Percentiles rank a stretch among this genome's conserved stretches.
Conservation (phyloP, 2,888 invertebrate genomes). For the Bombylius discolor region DNA sequence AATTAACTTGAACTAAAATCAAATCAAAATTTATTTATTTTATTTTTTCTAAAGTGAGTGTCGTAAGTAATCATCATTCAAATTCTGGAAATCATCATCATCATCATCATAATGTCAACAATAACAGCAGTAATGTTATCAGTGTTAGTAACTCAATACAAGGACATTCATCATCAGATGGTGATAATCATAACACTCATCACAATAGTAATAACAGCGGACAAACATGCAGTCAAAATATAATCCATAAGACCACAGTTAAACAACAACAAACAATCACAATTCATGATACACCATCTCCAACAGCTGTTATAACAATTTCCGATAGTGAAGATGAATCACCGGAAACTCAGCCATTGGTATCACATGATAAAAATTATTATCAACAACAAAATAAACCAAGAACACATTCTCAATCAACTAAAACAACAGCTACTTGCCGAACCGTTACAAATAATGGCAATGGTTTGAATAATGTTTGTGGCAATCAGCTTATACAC, state of each 20-base stretch:
- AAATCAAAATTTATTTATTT: constrained; percentile 12
- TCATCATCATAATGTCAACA: constrained; percentile 24
- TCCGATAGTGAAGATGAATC: constrained; percentile 89
- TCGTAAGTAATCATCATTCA: constrained; percentile 8
- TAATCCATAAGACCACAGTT: constrained; percentile 22
- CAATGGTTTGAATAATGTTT: constrained; percentile 12
- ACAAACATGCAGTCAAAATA: constrained; percentile 11
- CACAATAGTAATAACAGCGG: constrained; percentile 25
- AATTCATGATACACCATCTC: constrained; percentile 89
- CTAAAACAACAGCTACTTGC: neutral
- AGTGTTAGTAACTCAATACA: constrained; percentile 14
- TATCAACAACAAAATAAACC: constrained; percentile 39
- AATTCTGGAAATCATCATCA: constrained; percentile 6
- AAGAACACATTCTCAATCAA: neutral
- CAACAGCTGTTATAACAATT: constrained; percentile 89
- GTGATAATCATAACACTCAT: constrained; percentile 19
- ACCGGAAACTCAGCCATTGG: constrained; percentile 28
- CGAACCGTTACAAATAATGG: constrained; percentile 10
- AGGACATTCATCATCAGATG: constrained; percentile 14
- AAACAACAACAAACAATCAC: constrained; percentile 77
- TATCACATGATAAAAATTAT: constrained; percentile 16
- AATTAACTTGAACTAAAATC: constrained; percentile 15
- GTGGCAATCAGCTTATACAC: constrained; percentile 17
- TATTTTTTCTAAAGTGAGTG: constrained; percentile 9
- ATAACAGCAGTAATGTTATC: constrained; percentile 16